These are phyloP conservation scores for Siphamia tubifer DNA, from an alignment of 2,113 vertebrate species.

Conservation along the genomic window DNA sequence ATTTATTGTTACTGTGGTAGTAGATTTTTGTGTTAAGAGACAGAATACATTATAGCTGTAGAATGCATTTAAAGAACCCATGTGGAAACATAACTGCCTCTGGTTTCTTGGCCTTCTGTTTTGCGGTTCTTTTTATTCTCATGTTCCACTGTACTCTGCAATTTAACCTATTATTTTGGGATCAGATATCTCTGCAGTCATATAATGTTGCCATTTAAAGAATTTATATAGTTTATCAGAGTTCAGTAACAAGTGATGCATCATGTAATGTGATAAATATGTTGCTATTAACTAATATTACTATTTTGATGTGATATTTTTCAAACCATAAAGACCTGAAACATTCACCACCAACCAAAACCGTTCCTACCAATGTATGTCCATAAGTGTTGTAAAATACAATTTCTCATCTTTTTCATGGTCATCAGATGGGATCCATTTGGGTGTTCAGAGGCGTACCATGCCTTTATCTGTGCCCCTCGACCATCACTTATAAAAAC, in stretches of 20 bases:
- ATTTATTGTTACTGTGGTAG: too few relatives aligned
- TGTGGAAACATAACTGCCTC: constrained; percentile 54
- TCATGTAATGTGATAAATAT: background rate
- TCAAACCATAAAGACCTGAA: too few relatives aligned
- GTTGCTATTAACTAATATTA: background rate
- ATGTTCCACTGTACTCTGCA: constrained; percentile 51
- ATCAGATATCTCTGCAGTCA: constrained; percentile 17
- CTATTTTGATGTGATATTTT: too few relatives aligned
- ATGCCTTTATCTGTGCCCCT: too few relatives aligned
- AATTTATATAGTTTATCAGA: constrained; percentile 34
- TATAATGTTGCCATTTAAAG: constrained; percentile 39
- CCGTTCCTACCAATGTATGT: too few relatives aligned
- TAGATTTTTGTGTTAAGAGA: constrained; percentile 21
- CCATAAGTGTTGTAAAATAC: too few relatives aligned
- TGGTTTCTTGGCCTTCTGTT: constrained; percentile 48
- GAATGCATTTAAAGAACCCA: constrained; percentile 47
- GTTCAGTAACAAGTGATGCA: background rate
- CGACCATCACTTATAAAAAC: too few relatives aligned
- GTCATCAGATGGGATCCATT: too few relatives aligned
- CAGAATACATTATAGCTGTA: constrained; percentile 43
- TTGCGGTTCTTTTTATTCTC: constrained; percentile 50
- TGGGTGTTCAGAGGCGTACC: too few relatives aligned
- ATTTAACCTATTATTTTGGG: constrained; percentile 55
- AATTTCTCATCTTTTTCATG: too few relatives aligned
- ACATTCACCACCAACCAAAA: too few relatives aligned